phyloP scores from a whole-genome alignment of 2,797 vertebrate species.

The Danio kyathit region DNA sequence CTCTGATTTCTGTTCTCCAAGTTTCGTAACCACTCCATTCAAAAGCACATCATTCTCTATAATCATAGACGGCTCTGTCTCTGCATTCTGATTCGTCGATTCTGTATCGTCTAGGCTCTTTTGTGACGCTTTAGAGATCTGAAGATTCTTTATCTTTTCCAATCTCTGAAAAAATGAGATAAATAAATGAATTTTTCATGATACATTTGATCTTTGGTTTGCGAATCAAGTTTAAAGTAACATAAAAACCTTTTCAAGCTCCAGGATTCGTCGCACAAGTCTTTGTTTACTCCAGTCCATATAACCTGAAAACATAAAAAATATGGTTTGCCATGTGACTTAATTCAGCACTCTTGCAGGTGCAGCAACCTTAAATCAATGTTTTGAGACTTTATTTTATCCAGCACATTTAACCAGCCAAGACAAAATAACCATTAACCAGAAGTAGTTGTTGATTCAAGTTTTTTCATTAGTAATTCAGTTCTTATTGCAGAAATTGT shows the following conservation, averaged over 20 bases:
- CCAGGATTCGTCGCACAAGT: constrained; percentile 82
- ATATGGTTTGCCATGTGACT: background rate
- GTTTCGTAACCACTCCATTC: constrained; percentile 71
- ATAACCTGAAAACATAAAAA: constrained; percentile 78
- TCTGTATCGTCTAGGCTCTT: constrained; percentile 57
- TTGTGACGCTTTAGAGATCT: constrained; percentile 46
- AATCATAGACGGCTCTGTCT: constrained; percentile 39
- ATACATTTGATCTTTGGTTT: background rate
- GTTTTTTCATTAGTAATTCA: background rate
- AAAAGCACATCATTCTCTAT: constrained; percentile 66
- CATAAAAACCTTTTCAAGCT: constrained; percentile 85
- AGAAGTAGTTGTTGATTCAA: background rate
- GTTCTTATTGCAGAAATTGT: too few relatives aligned
- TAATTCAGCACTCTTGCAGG: background rate
- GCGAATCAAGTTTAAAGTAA: background rate
- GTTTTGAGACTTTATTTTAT: background rate
- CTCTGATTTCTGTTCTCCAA: constrained; percentile 74
- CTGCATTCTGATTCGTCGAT: constrained; percentile 48
- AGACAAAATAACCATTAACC: background rate
- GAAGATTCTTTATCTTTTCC: constrained; percentile 62
- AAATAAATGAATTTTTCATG: background rate
- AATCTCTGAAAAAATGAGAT: constrained; percentile 70
- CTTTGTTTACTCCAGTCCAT: constrained; percentile 90
- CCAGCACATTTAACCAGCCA: background rate
- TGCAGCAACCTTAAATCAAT: background rate